Percentiles rank a stretch among this genome's conserved stretches.
Conservation (phyloP, 2,113 vertebrate species). For the Tretioscincus oriximinensis region DNA sequence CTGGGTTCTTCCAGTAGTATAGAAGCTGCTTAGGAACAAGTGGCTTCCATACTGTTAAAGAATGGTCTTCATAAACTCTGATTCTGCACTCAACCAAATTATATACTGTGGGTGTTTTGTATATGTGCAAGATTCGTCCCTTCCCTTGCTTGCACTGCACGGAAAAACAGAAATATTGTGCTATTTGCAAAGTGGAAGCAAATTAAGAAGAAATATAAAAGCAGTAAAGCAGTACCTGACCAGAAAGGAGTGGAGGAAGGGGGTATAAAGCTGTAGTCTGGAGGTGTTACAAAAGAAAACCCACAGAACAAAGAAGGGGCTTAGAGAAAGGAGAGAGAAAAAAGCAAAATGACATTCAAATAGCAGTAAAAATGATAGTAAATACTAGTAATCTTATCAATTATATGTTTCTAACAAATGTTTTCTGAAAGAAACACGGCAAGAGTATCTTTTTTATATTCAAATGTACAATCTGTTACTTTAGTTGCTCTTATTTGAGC, state of each 20-base stretch:
- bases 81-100: constrained; percentile 7
- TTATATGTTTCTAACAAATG: constrained; percentile 53
- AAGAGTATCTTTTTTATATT: not conserved
- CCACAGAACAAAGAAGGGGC: constrained; percentile 93
- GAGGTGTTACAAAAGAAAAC: constrained; percentile 94
- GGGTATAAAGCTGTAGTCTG: constrained; percentile 97
- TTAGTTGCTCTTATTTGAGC: not conserved
- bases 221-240: constrained; percentile 92
- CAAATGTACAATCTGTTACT: not conserved
- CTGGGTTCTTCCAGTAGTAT: not conserved
- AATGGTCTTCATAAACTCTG: not conserved
- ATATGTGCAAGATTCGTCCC: constrained; percentile 56
- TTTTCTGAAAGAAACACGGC: not conserved
- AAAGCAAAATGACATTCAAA: constrained; percentile 80
- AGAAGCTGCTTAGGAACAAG: not conserved
- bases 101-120: not conserved
- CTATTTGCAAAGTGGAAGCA: constrained; percentile 65
- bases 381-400: constrained; percentile 58
- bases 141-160: constrained; percentile 52
- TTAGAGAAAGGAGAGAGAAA: constrained; percentile 81
- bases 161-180: constrained; percentile 46
- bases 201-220: constrained; percentile 71
- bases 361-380: constrained; percentile 61
- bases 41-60: not conserved
- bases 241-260: constrained; percentile 98